These are phyloP conservation scores for Proteles cristata DNA, from an alignment of 2,113 vertebrate genomes.

Conservation along the genomic window DNA sequence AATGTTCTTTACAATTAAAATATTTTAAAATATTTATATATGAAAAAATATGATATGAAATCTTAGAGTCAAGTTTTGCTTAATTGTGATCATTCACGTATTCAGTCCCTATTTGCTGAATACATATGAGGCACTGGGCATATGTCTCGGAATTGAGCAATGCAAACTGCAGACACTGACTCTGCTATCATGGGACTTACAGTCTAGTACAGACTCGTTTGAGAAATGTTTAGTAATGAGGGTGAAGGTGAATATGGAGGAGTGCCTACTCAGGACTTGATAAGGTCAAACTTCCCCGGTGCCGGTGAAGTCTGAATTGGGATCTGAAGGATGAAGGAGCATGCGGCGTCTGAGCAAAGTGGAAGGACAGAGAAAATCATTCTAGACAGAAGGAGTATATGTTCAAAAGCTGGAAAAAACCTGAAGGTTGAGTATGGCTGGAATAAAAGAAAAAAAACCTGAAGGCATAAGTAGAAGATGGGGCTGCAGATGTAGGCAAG, in stretches of 20 bases:
- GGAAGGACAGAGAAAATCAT: not conserved
- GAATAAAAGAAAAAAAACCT: not conserved
- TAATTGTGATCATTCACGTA: constrained; percentile 18
- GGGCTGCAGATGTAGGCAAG: not conserved
- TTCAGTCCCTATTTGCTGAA: not conserved
- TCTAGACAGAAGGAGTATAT: not conserved
- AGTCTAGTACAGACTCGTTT: not conserved
- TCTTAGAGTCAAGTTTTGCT: constrained; percentile 2
- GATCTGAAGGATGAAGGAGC: not conserved
- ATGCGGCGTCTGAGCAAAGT: not conserved
- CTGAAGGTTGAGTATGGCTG: not conserved
- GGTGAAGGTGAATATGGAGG: not conserved
- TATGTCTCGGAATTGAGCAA: not conserved
- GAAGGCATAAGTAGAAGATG: not conserved
- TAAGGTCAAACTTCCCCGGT: not conserved
- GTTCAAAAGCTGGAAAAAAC: not conserved
- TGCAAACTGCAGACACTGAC: not conserved
- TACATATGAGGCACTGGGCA: not conserved
- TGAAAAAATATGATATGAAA: not conserved
- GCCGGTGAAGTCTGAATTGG: not conserved
- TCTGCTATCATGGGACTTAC: not conserved
- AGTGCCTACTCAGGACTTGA: not conserved
- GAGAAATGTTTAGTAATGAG: not conserved
- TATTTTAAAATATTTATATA: not conserved
- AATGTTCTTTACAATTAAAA: constrained; percentile 27